A percentile compares a stretch with the other conserved stretches of the same genome.
Evolutionary conservation across 1,140 invertebrate genomes (phyloP).

Genomic region (Drusus annulatus): DNA sequence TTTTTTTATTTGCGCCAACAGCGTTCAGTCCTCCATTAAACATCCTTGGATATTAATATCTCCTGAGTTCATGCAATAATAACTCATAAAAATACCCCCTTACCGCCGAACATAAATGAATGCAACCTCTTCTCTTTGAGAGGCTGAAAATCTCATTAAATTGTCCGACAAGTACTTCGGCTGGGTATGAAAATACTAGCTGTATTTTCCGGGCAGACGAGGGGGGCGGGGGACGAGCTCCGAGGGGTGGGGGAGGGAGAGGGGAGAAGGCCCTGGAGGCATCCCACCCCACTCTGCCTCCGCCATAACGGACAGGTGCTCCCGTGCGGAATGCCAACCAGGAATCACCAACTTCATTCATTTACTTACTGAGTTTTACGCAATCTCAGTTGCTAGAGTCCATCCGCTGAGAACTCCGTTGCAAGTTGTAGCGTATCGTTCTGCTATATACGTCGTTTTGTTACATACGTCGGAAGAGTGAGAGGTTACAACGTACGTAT

Average conservation of each 20-base stretch:
- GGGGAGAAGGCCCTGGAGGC: too few relatives aligned
- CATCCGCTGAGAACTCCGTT: too few relatives aligned
- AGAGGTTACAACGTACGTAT: too few relatives aligned
- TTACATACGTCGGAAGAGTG: too few relatives aligned
- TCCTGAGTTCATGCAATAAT: too few relatives aligned
- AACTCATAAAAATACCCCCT: too few relatives aligned
- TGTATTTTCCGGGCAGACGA: slow-evolving; percentile 35
- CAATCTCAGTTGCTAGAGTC: too few relatives aligned
- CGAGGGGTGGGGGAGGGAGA: not conserved
- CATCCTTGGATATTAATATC: too few relatives aligned
- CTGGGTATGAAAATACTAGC: slow-evolving; percentile 34
- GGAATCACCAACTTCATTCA: slow-evolving; percentile 10
- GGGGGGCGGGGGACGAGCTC: not conserved
- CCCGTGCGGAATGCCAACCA: slow-evolving; percentile 11
- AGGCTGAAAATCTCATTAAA: slow-evolving; percentile 38
- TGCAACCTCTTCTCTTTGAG: slow-evolving; percentile 17
- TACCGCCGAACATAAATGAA: not conserved
- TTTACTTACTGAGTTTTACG: not conserved
- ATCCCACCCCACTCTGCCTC: not conserved
- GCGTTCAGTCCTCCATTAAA: too few relatives aligned
- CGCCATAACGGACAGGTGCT: slow-evolving; percentile 27
- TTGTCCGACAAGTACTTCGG: slow-evolving; percentile 25
- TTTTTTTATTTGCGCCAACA: too few relatives aligned
- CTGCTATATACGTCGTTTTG: too few relatives aligned
- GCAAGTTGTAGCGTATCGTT: too few relatives aligned